phyloP scores from a whole-genome alignment of 2,113 vertebrate genomes.

The Collichthys lucidus region DNA sequence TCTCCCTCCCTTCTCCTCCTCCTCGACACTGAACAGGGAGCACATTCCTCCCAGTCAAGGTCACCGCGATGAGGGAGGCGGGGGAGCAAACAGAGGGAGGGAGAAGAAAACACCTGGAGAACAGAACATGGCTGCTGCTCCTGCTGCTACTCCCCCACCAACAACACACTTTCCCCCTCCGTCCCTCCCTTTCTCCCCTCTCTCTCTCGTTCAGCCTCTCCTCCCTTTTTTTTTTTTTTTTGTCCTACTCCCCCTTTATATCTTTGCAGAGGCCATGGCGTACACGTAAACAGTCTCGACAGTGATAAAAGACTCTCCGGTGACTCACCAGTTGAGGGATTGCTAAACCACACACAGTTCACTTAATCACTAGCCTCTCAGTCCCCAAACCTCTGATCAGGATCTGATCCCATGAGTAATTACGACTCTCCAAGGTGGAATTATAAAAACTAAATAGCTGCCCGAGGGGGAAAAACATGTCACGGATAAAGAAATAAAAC shows the following conservation, averaged over 20 bases:
- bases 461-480: background rate
- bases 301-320: constrained; percentile 57
- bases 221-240: background rate
- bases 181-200: background rate
- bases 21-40: constrained; percentile 72
- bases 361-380: constrained; percentile 59
- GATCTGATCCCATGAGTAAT: constrained; percentile 55
- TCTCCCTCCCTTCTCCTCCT: constrained; percentile 19
- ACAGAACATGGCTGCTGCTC: constrained; percentile 62
- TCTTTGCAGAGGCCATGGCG: constrained; percentile 45
- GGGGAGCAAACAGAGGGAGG: constrained; percentile 21
- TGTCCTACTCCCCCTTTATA: background rate
- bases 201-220: background rate
- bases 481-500: constrained; percentile 20
- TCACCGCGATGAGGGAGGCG: constrained; percentile 66
- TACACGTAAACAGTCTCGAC: constrained; percentile 48
- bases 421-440: constrained; percentile 53
- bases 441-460: constrained; percentile 45
- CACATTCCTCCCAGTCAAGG: constrained; percentile 83
- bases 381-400: constrained; percentile 57
- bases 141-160: background rate
- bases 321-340: constrained; percentile 70
- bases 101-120: constrained; percentile 78
- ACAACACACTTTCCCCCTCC: constrained; percentile 28
- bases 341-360: constrained; percentile 65